Evolutionary conservation across 2,113 vertebrate genomes (phyloP).

Genomic region (Zingel zingel): DNA sequence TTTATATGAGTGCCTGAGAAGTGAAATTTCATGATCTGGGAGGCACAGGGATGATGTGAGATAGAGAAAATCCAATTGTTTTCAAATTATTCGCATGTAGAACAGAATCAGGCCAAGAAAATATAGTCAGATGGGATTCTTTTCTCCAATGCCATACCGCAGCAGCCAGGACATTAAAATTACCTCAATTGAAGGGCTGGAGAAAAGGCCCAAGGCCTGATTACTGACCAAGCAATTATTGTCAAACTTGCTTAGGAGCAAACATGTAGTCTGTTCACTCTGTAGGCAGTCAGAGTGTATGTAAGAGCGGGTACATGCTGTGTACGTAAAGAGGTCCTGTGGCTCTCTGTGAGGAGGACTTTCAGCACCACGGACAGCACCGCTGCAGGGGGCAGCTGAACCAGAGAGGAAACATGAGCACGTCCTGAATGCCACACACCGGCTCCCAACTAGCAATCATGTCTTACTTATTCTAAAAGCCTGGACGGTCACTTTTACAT

Average conservation of each 20-base stretch:
- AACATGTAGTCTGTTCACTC: not conserved
- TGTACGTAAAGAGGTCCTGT: slow-evolving; percentile 3
- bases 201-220: slow-evolving; percentile 49
- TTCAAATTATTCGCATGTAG: slow-evolving; percentile 71
- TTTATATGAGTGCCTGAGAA: slow-evolving; percentile 4
- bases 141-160: slow-evolving; percentile 35
- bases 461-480: slow-evolving; percentile 29
- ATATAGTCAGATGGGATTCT: slow-evolving; percentile 68
- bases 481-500: slow-evolving; percentile 2
- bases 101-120: slow-evolving; percentile 52
- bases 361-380: slow-evolving; percentile 54
- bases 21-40: slow-evolving; percentile 69
- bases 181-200: slow-evolving; percentile 25
- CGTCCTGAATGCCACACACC: slow-evolving; percentile 2
- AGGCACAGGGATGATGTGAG: slow-evolving; percentile 46
- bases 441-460: slow-evolving; percentile 10
- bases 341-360: slow-evolving; percentile 29
- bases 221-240: slow-evolving; percentile 54
- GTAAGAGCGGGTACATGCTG: slow-evolving; percentile 8
- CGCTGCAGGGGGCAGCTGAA: slow-evolving; percentile 14
- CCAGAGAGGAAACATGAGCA: not conserved
- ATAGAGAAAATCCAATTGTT: slow-evolving; percentile 73
- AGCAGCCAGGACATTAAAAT: slow-evolving; percentile 49
- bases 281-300: not conserved
- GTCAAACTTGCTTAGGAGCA: slow-evolving; percentile 28